These are phyloP conservation scores for Empidonax traillii DNA, from an alignment of 2,113 vertebrate genomes.

Conservation along the genomic window DNA sequence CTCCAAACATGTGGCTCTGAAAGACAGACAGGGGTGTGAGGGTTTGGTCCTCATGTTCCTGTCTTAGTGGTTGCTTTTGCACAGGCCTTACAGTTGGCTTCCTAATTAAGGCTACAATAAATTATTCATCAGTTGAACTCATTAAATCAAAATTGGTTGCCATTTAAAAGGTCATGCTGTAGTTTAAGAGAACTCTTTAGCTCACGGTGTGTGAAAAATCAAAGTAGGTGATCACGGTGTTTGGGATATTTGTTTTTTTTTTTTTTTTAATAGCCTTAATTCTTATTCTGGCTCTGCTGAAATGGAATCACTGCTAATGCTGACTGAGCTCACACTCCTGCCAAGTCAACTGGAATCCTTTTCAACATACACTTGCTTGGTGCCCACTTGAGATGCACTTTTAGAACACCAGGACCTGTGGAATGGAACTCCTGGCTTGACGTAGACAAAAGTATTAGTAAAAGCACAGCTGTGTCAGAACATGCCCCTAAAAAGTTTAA, in stretches of 20 bases:
- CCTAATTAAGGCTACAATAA: background rate
- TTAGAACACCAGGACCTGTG: background rate
- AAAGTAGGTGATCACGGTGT: background rate
- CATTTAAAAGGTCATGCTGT: background rate
- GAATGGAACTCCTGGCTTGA: background rate
- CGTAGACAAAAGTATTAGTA: background rate
- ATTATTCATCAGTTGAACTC: slow-evolving; percentile 10
- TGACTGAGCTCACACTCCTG: background rate
- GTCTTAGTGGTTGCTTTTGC: background rate
- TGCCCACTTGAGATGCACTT: background rate
- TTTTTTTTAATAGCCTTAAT: background rate
- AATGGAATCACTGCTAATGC: background rate
- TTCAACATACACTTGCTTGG: background rate
- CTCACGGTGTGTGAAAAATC: background rate
- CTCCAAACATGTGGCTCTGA: background rate
- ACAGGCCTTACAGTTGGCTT: background rate
- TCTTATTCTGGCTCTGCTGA: background rate
- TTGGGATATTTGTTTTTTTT: background rate
- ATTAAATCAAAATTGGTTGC: background rate
- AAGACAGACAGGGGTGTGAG: background rate
- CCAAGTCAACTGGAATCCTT: background rate
- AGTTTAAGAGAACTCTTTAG: background rate
- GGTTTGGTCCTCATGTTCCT: background rate
- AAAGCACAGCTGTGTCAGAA: background rate
- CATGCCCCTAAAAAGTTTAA: background rate